Percentiles rank a stretch among this genome's conserved stretches.
Evolutionary conservation across 2,888 invertebrate species (phyloP).

Genomic region (Campoletis raptor): DNA sequence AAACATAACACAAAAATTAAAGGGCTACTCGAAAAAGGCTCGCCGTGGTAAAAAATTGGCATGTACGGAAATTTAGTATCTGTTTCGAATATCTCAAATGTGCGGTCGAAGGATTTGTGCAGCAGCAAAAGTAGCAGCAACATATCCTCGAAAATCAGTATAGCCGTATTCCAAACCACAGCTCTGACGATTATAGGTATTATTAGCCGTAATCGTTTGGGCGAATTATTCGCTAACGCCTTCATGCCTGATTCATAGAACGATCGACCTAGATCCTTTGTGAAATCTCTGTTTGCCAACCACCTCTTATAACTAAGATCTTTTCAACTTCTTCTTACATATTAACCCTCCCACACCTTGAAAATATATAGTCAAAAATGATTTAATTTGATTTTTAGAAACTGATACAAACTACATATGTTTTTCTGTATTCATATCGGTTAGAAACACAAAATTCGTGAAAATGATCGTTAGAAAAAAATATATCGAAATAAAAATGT

Average conservation of each 20-base stretch:
- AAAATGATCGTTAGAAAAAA: neutral
- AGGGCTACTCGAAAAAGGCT: constrained; percentile 17
- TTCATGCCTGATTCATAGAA: constrained; percentile 71
- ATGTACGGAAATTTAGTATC: constrained; percentile 46
- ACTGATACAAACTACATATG: neutral
- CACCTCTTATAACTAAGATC: constrained; percentile 30
- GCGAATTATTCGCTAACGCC: constrained; percentile 70
- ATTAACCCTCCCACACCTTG: neutral
- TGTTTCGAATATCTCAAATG: constrained; percentile 52
- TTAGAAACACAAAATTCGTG: neutral
- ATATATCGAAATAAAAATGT: neutral
- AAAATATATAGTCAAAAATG: neutral
- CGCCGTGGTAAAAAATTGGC: constrained; percentile 33
- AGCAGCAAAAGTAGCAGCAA: constrained; percentile 32
- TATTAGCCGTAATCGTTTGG: constrained; percentile 69
- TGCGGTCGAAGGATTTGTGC: constrained; percentile 45
- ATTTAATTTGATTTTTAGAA: neutral
- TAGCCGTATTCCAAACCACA: constrained; percentile 53
- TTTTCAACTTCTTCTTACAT: constrained; percentile 34
- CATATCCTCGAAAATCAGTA: constrained; percentile 45
- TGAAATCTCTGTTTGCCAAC: constrained; percentile 56
- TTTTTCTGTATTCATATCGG: neutral
- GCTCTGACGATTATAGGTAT: constrained; percentile 68
- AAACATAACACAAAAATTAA: constrained; percentile 45
- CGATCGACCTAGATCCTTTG: constrained; percentile 67